Evolutionary conservation across 2,113 vertebrate genomes (phyloP), one percentile per base, ranked within the genome.

Genomic region (Phodopus roborovskii): DNA sequence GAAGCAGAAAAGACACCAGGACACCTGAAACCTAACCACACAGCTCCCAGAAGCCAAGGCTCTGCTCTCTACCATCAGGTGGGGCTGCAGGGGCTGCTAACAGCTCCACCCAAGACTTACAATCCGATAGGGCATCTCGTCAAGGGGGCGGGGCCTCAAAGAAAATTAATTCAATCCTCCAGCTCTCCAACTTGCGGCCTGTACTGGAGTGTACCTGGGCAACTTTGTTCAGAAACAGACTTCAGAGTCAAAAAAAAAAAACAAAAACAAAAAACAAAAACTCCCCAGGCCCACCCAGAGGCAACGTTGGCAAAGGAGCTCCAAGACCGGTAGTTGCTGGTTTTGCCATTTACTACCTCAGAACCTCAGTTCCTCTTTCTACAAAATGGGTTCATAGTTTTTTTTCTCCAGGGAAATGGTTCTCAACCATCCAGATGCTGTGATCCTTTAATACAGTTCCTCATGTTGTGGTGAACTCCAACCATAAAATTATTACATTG

Each of bases 371-470:
- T 36, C 15, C 28, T 86, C 83, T 62, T 50, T 88, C 60, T 26
- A 56, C 62, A 89, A 85, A 97, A 87, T 50, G 53, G 62, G 48
- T 12, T 39, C 11, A 45, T 53, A 91, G 45, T 82, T 92, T 26
- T 24, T 24, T 88, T 90, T 92, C 56, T 88, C 62, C 36, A 39
- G 33, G 24, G 5, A 58, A 83, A 56, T 3, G 24, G n/a, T 39
- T n/a, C 24, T 24, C 79, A 28, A 42, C 13, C 24, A 60, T 82
- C 53, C 22, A 28, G 11, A 82, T 0, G 36, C 79, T n/a, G 36
- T 1, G 0, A 24, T 36, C 36, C 36, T 82, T 58, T 33, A 33
- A 78, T 33, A 50, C 45, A 53, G 17, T 36, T 20, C 48, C 30
- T 78, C 30, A 5, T 36, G 19, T 39, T 42, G 56, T 1, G 1